Evolutionary conservation across 2,113 vertebrate species (phyloP).

Genomic region (Cichladusa arquata): DNA sequence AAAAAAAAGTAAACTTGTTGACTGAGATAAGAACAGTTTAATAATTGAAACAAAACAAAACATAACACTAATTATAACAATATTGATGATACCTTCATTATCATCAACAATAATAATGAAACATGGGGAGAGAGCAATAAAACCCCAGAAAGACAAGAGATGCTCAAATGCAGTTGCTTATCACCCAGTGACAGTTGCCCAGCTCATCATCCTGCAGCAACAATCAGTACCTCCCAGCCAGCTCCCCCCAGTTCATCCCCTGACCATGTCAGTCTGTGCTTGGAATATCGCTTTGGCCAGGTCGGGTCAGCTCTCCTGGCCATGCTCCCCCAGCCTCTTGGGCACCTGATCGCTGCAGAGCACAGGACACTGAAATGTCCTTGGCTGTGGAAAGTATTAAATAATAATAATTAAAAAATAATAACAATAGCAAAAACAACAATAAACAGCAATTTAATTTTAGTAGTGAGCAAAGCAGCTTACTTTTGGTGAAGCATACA

Average conservation of each 20-base stretch:
- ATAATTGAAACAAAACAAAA: not conserved
- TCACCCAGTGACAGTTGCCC: not conserved
- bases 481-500: not conserved
- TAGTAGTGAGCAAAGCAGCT: not conserved
- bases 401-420: not conserved
- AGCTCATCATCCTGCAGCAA: not conserved
- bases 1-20: not conserved
- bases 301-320: fast-evolving
- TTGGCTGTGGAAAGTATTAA: not conserved
- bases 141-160: not conserved
- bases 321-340: not conserved
- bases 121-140: not conserved
- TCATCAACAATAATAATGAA: not conserved
- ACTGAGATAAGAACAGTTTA: not conserved
- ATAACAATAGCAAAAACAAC: not conserved
- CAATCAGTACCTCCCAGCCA: not conserved
- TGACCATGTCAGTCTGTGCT: fast-evolving
- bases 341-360: fast-evolving
- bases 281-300: not conserved
- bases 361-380: not conserved
- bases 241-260: not conserved
- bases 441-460: not conserved
- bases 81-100: not conserved
- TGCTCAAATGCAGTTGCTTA: not conserved
- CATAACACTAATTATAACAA: not conserved